These are phyloP conservation scores for Dyspetes luteomarginatus DNA, from an alignment of 2,888 invertebrate genomes.

Conservation along the genomic window DNA sequence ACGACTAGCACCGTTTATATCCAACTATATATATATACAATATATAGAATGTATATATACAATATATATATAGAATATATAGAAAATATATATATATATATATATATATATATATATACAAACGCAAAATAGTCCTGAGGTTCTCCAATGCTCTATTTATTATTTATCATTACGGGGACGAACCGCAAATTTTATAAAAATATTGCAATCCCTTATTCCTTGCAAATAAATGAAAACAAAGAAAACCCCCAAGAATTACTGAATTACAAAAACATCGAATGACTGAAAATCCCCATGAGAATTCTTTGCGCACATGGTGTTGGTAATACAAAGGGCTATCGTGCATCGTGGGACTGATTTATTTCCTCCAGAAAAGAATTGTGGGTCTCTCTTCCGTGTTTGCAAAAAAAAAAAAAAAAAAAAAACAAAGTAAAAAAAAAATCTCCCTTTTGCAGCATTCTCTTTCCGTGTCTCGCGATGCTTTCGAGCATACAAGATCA, in stretches of 20 bases:
- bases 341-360: conserved; percentile 47
- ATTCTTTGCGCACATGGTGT: not conserved
- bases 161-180: not conserved
- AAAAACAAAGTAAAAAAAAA: too few relatives aligned
- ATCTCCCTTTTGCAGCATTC: not conserved
- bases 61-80: too few relatives aligned
- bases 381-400: not conserved
- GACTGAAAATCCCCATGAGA: not conserved
- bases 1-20: not conserved
- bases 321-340: not conserved
- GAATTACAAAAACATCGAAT: not conserved
- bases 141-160: not conserved
- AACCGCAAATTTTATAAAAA: not conserved
- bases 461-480: conserved; percentile 3
- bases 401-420: too few relatives aligned
- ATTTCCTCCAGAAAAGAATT: not conserved
- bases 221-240: not conserved
- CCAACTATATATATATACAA: not conserved
- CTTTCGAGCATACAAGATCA: conserved; percentile 4
- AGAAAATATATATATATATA: not conserved
- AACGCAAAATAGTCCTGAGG: too few relatives aligned
- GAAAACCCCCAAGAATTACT: not conserved
- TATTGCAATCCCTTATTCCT: not conserved
- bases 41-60: not conserved
- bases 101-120: not conserved